A percentile compares a stretch with the other conserved stretches of the same genome.
These are phyloP conservation scores for Ips typographus DNA, from an alignment of 1,140 invertebrate species.

Conservation along the genomic window DNA sequence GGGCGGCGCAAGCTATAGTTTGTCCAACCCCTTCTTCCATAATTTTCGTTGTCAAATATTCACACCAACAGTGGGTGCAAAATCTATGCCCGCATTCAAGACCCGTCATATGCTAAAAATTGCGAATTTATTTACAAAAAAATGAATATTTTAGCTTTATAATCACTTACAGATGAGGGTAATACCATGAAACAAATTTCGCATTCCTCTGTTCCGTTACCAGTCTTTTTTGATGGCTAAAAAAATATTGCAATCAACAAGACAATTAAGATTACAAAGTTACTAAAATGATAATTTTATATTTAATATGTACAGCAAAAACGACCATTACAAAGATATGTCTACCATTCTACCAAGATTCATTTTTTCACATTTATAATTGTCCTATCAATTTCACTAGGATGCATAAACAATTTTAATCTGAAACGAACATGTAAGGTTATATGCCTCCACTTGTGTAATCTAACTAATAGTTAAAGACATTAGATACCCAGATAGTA, in stretches of 20 bases:
- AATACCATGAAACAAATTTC: constrained; percentile 88
- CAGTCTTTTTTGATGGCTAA: constrained; percentile 52
- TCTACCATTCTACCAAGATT: no score
- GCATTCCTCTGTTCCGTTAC: constrained; percentile 81
- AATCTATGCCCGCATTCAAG: constrained; percentile 96
- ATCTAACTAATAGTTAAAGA: no score
- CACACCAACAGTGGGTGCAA: constrained; percentile 92
- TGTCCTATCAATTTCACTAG: no score
- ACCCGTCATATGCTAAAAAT: constrained; percentile 89
- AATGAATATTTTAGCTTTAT: constrained; percentile 13
- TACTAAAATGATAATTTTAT: not conserved
- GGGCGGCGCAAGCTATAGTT: constrained; percentile 94
- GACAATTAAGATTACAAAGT: constrained; percentile 17
- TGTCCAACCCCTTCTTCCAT: constrained; percentile 96
- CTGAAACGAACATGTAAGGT: no score
- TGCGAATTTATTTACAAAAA: constrained; percentile 19
- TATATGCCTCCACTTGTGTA: no score
- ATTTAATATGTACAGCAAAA: not conserved
- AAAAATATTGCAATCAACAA: constrained; percentile 11
- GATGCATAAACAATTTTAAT: no score
- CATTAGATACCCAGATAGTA: no score
- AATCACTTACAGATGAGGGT: constrained; percentile 72
- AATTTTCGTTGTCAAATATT: constrained; percentile 98
- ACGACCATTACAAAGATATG: no score
- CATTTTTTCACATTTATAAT: no score